A percentile compares a stretch with the other conserved stretches of the same genome.
These are phyloP conservation scores for Herpailurus yagouaroundi DNA, from an alignment of 2,113 vertebrate species.

Conservation along the genomic window DNA sequence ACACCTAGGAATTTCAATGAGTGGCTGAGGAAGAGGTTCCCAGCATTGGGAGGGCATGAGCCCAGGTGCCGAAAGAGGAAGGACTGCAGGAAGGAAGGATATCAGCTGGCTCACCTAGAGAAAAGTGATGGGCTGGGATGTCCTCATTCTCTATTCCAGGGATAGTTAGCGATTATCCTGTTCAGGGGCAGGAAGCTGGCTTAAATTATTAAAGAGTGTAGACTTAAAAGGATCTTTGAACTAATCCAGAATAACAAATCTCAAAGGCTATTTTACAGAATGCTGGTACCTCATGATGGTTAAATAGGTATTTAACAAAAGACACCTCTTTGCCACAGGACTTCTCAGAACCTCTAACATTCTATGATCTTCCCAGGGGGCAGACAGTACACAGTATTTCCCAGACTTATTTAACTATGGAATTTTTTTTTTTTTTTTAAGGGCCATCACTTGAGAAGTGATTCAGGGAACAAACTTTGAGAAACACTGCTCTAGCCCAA, in stretches of 20 bases:
- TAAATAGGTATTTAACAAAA: background rate
- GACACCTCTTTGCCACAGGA: background rate
- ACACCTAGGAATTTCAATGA: no score
- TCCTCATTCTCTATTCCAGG: background rate
- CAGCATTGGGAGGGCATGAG: background rate
- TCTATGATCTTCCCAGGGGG: background rate
- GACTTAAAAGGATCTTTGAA: background rate
- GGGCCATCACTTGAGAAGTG: background rate
- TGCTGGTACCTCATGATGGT: background rate
- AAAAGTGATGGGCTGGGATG: accelerated
- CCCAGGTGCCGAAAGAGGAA: background rate
- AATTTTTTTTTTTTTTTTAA: background rate
- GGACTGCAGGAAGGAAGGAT: background rate
- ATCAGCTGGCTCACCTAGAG: background rate
- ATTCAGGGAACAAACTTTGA: background rate
- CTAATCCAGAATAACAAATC: background rate
- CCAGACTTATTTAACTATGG: background rate
- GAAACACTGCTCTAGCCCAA: background rate
- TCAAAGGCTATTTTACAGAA: background rate
- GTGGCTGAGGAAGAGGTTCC: background rate
- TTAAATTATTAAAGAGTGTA: background rate
- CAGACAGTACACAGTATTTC: background rate
- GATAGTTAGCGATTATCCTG: background rate
- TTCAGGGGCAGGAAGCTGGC: background rate
- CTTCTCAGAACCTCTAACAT: background rate